phyloP scores from a whole-genome alignment of 2,888 invertebrate species.

The Parthenolecanium corni region DNA sequence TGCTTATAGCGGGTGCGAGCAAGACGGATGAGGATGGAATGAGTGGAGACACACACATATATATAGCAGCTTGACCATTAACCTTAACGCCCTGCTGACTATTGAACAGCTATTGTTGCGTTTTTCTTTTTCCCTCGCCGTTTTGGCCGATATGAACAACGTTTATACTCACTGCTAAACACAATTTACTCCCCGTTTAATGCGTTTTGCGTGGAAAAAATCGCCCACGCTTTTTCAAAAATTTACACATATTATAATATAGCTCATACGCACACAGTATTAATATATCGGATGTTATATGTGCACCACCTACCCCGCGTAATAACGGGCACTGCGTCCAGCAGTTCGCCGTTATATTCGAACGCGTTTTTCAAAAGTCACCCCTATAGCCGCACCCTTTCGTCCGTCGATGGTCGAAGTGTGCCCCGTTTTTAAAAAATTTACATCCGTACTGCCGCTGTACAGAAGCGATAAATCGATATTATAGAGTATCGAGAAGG shows the following conservation, averaged over 20 bases:
- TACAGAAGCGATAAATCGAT: background rate
- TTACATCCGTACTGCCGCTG: background rate
- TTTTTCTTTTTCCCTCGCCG: background rate
- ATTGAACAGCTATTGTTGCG: too few relatives aligned
- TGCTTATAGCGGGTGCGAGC: too few relatives aligned
- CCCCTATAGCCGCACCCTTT: background rate
- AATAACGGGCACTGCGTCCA: background rate
- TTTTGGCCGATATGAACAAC: slow-evolving; percentile 3
- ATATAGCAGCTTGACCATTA: slow-evolving; percentile 19
- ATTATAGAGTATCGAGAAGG: background rate
- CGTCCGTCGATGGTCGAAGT: background rate
- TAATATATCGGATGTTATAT: background rate
- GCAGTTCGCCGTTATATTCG: background rate
- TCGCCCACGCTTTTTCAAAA: slow-evolving; percentile 21
- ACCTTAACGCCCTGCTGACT: background rate
- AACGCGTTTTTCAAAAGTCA: background rate
- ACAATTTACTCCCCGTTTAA: slow-evolving; percentile 17
- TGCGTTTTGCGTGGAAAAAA: slow-evolving; percentile 15
- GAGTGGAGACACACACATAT: background rate
- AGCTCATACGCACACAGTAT: too few relatives aligned
- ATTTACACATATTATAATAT: background rate
- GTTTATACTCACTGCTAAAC: slow-evolving; percentile 1
- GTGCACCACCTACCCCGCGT: background rate
- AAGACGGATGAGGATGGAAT: background rate
- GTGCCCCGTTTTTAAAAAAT: too few relatives aligned